Conservation (phyloP, 2,113 vertebrate species). For the Andinoacara biseriatus region DNA sequence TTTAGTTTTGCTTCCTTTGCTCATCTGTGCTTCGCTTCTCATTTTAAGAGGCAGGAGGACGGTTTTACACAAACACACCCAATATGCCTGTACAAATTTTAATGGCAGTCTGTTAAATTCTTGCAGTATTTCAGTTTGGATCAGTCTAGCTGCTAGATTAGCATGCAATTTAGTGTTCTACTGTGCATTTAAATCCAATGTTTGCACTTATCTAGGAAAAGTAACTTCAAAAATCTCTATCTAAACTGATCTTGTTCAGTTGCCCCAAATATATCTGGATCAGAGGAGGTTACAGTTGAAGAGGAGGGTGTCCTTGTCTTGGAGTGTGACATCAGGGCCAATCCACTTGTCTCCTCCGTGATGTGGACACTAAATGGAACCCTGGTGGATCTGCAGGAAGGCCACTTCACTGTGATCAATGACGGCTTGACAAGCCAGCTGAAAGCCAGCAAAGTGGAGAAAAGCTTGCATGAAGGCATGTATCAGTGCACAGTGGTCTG, state of each 20-base stretch:
- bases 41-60: background rate
- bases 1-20: too few species aligned
- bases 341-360: slow-evolving; percentile 70
- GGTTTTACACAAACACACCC: background rate
- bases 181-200: background rate
- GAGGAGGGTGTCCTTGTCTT: slow-evolving; percentile 51
- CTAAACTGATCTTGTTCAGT: slow-evolving; percentile 53
- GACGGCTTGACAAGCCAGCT: slow-evolving; percentile 61
- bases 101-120: background rate
- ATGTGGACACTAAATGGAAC: slow-evolving; percentile 69
- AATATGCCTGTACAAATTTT: background rate
- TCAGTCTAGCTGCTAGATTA: background rate
- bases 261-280: slow-evolving; percentile 57
- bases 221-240: background rate
- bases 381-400: slow-evolving; percentile 57
- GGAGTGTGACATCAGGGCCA: slow-evolving; percentile 68
- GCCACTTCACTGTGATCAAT: slow-evolving; percentile 52
- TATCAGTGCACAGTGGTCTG: slow-evolving; percentile 67
- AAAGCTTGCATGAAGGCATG: slow-evolving; percentile 58
- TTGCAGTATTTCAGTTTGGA: background rate
- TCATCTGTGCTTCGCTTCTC: too few species aligned
- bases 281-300: slow-evolving; percentile 61
- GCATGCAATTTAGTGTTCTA: background rate
- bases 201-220: background rate
- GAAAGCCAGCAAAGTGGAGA: slow-evolving; percentile 10